Conservation (phyloP, 2,888 invertebrate genomes). For the Argyra leucocephala region DNA sequence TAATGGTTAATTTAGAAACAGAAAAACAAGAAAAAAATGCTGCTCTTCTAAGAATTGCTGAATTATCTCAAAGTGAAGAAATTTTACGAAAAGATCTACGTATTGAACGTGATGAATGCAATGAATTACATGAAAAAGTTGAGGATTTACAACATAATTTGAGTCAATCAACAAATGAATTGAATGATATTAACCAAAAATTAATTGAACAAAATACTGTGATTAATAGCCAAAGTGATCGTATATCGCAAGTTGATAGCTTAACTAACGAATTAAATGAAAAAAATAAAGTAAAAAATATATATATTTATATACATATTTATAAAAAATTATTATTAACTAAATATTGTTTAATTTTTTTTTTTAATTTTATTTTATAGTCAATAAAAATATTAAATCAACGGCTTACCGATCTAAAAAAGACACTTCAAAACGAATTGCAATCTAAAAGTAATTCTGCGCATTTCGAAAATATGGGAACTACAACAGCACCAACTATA, state of each 20-base stretch:
- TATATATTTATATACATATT: slow-evolving; percentile 10
- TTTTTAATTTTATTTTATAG: slow-evolving; percentile 49
- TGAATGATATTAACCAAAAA: slow-evolving; percentile 37
- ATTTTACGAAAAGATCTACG: slow-evolving; percentile 63
- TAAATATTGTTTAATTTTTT: slow-evolving; percentile 12
- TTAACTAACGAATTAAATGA: slow-evolving; percentile 47
- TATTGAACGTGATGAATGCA: slow-evolving; percentile 55
- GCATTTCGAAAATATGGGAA: slow-evolving; percentile 12
- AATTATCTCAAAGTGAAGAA: slow-evolving; percentile 72
- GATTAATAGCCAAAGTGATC: slow-evolving; percentile 29
- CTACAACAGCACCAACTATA: slow-evolving; percentile 12
- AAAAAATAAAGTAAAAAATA: slow-evolving; percentile 50
- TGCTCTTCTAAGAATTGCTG: slow-evolving; percentile 65
- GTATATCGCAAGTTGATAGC: slow-evolving; percentile 28
- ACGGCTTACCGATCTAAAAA: slow-evolving; percentile 79
- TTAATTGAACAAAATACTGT: slow-evolving; percentile 29
- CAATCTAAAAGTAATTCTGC: slow-evolving; percentile 29
- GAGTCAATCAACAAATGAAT: slow-evolving; percentile 44
- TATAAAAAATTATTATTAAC: slow-evolving; percentile 10
- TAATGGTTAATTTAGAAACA: slow-evolving; percentile 32
- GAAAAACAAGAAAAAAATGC: slow-evolving; percentile 69
- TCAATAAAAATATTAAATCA: slow-evolving; percentile 81
- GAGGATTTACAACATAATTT: slow-evolving; percentile 37
- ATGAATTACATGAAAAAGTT: slow-evolving; percentile 49
- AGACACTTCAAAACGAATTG: slow-evolving; percentile 79